Conservation (phyloP, 2,888 invertebrate genomes). For the Cheilosia soror region DNA sequence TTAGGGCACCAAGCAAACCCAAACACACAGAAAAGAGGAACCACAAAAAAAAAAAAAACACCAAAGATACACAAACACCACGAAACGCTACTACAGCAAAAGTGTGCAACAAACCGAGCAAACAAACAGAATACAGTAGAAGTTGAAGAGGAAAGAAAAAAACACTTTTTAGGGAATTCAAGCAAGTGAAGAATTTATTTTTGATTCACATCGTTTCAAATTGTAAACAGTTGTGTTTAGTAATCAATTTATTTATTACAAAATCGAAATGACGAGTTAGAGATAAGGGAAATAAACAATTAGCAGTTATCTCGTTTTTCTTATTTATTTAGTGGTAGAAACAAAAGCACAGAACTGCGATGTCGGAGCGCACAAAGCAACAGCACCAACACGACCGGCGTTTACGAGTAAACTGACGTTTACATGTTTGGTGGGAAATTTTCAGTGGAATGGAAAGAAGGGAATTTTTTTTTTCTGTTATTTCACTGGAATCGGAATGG, state of each 20-base stretch:
- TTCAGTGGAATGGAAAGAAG: slow-evolving; percentile 35
- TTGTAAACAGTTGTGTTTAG: background rate
- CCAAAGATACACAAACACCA: slow-evolving; percentile 20
- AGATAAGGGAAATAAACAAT: slow-evolving; percentile 46
- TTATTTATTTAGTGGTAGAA: slow-evolving; percentile 23
- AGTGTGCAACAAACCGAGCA: slow-evolving; percentile 27
- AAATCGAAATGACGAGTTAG: slow-evolving; percentile 2
- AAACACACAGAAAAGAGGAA: slow-evolving; percentile 9
- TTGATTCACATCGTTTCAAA: slow-evolving; percentile 23
- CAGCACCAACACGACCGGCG: slow-evolving; percentile 73
- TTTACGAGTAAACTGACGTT: slow-evolving; percentile 72
- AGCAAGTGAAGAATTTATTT: slow-evolving; percentile 2
- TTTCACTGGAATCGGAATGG: slow-evolving; percentile 8
- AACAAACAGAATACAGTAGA: background rate
- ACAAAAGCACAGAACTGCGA: slow-evolving; percentile 39
- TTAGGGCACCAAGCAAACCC: slow-evolving; percentile 36
- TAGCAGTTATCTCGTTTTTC: slow-evolving; percentile 50
- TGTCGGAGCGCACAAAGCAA: slow-evolving; percentile 26
- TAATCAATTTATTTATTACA: slow-evolving; percentile 11
- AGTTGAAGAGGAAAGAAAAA: background rate
- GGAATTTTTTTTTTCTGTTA: slow-evolving; percentile 14
- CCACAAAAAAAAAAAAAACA: slow-evolving; percentile 6
- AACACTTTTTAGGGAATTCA: background rate
- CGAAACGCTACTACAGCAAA: slow-evolving; percentile 7
- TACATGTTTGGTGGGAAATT: slow-evolving; percentile 66